phyloP scores from a whole-genome alignment of 2,888 invertebrate species.

The Bombylius discolor region DNA sequence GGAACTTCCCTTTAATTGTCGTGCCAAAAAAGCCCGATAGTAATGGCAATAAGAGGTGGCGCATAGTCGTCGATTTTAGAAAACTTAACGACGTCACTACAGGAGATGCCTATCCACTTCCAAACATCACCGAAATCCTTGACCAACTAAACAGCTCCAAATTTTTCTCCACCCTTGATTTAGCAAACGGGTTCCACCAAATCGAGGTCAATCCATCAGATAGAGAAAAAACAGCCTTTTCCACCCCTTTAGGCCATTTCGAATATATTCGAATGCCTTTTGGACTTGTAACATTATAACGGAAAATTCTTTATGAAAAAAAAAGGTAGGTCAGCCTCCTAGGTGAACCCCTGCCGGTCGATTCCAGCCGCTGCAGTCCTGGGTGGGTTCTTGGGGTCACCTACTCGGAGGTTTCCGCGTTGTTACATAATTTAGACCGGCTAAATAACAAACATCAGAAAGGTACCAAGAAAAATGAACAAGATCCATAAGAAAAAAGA shows the following conservation, averaged over 20 bases:
- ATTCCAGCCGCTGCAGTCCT: too few species aligned
- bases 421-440: too few species aligned
- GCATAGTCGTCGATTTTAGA: background rate
- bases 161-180: background rate
- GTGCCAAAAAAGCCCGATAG: background rate
- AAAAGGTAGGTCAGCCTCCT: too few species aligned
- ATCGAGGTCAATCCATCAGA: background rate
- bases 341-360: too few species aligned
- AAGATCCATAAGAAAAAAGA: too few species aligned
- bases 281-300: too few species aligned
- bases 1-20: background rate
- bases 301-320: too few species aligned
- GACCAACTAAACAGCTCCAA: background rate
- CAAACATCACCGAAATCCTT: background rate
- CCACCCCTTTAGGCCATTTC: background rate
- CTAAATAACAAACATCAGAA: too few species aligned
- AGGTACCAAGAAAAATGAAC: too few species aligned
- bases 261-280: background rate
- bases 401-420: too few species aligned
- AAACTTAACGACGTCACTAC: background rate
- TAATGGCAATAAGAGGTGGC: background rate
- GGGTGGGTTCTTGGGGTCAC: too few species aligned
- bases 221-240: background rate
- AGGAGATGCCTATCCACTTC: background rate
- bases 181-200: background rate